Evolutionary conservation across 2,797 vertebrate genomes (phyloP), one percentile per base, ranked within the genome.

Genomic region (Mastacembelus armatus): DNA sequence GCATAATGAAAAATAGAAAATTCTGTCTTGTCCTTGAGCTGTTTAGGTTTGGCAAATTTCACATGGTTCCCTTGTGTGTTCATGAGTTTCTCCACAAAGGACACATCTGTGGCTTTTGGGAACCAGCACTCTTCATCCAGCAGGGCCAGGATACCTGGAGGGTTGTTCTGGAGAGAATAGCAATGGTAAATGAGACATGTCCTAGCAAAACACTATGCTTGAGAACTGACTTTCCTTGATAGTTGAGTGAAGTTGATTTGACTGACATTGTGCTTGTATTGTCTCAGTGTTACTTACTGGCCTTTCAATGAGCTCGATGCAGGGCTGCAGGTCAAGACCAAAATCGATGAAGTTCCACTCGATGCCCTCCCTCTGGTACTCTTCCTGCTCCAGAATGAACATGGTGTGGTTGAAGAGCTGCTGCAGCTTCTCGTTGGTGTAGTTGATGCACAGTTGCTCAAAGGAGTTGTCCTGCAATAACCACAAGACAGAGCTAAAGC

Each of bases 101-200:
- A 98, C 10, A 95, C 80, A 63, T 98, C 97, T 0, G 96, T 98
- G 71, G 98, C 97, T 92, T 99, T 99, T 58, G 98, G 98, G 89
- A 98, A 99, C 98, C 97, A 99, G 71, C 98, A 99, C 78, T 99
- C 97, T 82, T 99, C 98, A 59, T 98, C 98, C 90, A 99, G 91
- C 82, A 99, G 91, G 69, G 98, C 96, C 89, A 99, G 84, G 73
- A 99, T 95, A 30, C 98, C 98, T 0, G 98, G 98, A 24, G 98
- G 97, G 87, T 98, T 98, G 85, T 96, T 98, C 98, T 99, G 87
- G 26, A 91, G 64, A 73, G n/a, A 62, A 74, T 2, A 42, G 2
- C 16, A 62, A 2, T 10, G 4, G 52, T 61, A 18, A 27, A 48
- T 1, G 18, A 45, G 10, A 48, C 12, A 27, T 3, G n/a, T 19